Base-by-base conservation (phyloP, 2,797 vertebrate species). In the Pogoniulus pusillus region DNA sequence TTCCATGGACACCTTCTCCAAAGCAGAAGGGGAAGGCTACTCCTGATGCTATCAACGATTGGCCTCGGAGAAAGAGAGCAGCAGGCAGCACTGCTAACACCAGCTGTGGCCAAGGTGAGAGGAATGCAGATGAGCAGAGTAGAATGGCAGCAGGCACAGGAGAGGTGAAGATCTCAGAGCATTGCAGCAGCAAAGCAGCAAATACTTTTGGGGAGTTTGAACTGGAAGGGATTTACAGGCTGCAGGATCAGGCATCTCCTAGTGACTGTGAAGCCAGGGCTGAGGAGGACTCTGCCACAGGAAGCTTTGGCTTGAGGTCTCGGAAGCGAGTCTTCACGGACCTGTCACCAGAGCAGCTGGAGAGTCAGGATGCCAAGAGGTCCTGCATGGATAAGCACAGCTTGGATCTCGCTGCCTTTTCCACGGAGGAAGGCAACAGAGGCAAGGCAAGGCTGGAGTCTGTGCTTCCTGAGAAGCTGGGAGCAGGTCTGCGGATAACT, bases 41-140 rank as follows among this genome's bases (percentile, higher is more conserved):
- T 29, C 98, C 99, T 1, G 99, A 99, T 54, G 96, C 97, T 32
- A 98, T 99, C 77, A 98, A 98, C 30, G 98, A 98, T 73, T 99
- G 99, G 99, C 99, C 98, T 22, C 98, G 99, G 39, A 98, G 96
- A 87, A 99, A 99, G 96, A 98, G 98, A 81, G 98, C 98, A 1
- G 91, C 87, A n/a, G 94, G 88, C 71, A 88, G 96, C 34, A 88
- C 95, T 65, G 72, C 81, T 3, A 87, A 34, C 1, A 4, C 17
- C 14, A 35, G 78, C 8, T 74, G 73, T 12, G 73, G 47, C 47
- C 96, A 54, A 73, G 70, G 39, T 0, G 97, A 97, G 32, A 97
- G 85, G 26, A 97, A 87, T 29, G 82, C 97, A 1, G 97, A 97
- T 2, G 90, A 93, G 6, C 57, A 59, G 14, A 97, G 92, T 30